Evolutionary conservation across 2,888 invertebrate genomes (phyloP), one percentile per base, ranked within the genome.

Genomic region (Heliconius erato): DNA sequence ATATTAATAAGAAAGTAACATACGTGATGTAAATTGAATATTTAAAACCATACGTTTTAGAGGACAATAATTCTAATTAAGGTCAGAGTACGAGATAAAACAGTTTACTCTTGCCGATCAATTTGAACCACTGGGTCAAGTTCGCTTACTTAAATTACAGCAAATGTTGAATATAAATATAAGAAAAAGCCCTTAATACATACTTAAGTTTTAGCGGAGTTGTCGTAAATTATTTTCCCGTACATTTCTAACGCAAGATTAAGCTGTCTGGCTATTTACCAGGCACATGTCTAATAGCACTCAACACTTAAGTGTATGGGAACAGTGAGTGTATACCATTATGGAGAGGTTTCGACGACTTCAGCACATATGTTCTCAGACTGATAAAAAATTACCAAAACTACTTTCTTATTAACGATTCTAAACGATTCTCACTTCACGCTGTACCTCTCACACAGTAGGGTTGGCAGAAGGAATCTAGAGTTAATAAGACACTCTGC

Each of bases 51-150:
- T 91, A 91, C 88, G 89, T 91, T 82, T 82, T 23, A 40, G 54
- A 80, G 69, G 68, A 80, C 80, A 84, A 84, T 81, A 82, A 84
- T 65, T 82, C 79, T 44, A n/a, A 44, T 86, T 88, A 92, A 92
- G 92, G 91, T 92, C 91, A 74, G 89, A 83, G 83, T 85, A 85
- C 87, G 88, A 87, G 86, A 88, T 89, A 88, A 90, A 85, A 86
- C 79, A 85, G 84, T 85, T 83, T 49, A 79, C 67, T 67, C 82
- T 81, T 83, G 72, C 83, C 23, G 11, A n/a, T 67, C 76, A 19
- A 26, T 82, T 74, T 79, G 81, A 82, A 87, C 87, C 85, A 89
- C 89, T 90, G 88, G 94, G 94, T 94, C 94, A 94, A 94, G 93
- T 93, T 93, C 91, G 91, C 91, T 49, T 82, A 80, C 72, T 35